These are phyloP conservation scores for Oligia latruncula DNA, from an alignment of 2,888 invertebrate genomes.

Conservation along the genomic window DNA sequence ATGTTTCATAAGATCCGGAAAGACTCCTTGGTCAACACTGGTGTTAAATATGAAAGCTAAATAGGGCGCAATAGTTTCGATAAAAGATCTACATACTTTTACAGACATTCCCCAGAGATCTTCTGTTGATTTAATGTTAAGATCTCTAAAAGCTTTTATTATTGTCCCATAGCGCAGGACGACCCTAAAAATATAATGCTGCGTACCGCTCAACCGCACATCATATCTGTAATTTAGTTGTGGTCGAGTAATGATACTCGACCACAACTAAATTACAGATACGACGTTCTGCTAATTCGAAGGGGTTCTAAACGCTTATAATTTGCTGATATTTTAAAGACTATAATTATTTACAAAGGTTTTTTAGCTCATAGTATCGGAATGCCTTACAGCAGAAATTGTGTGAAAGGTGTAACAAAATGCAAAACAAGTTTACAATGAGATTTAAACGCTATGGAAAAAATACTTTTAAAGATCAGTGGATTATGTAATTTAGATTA, in stretches of 20 bases:
- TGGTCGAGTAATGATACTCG: no score
- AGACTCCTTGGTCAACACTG: no score
- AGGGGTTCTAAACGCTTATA: neutral
- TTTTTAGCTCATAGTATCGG: neutral
- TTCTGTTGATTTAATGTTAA: no score
- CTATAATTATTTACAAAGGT: neutral
- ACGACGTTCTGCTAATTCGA: neutral
- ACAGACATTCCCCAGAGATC: no score
- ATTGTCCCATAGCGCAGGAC: no score
- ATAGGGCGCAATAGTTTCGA: no score
- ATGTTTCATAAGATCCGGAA: no score
- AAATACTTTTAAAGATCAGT: fast-evolving
- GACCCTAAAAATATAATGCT: neutral
- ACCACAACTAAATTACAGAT: conserved; percentile 3
- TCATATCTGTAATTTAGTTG: no score
- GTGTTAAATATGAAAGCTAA: no score
- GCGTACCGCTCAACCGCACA: neutral
- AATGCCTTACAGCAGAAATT: neutral
- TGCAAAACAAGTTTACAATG: neutral
- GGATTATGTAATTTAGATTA: neutral
- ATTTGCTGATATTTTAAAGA: neutral
- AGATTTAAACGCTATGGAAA: neutral
- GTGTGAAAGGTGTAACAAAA: neutral
- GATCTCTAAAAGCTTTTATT: no score
- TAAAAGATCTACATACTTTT: no score